Evolutionary conservation across 2,888 invertebrate species (phyloP).

Genomic region (Caenorhabditis sinica): DNA sequence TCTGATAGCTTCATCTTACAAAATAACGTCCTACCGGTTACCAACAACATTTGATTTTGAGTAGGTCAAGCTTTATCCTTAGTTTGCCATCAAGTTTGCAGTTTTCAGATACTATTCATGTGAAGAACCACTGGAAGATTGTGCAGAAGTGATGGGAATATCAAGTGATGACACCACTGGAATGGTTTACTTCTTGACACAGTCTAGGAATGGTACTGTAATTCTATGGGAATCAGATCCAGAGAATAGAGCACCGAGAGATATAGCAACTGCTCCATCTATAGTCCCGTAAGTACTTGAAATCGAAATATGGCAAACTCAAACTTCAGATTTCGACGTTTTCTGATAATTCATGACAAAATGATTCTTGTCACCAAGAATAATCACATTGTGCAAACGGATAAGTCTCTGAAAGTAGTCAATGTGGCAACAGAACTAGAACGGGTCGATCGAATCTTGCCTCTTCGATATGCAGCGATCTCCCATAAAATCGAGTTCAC

Average conservation of each 20-base stretch:
- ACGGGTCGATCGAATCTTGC: conserved; percentile 56
- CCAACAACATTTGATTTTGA: conserved; percentile 80
- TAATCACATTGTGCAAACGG: conserved; percentile 77
- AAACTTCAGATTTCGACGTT: conserved; percentile 75
- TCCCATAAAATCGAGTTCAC: conserved; percentile 65
- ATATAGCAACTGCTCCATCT: conserved; percentile 46
- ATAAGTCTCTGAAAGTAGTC: conserved; percentile 63
- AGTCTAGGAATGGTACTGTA: conserved; percentile 66
- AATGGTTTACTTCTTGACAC: conserved; percentile 65
- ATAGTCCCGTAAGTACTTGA: conserved; percentile 54
- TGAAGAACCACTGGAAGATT: conserved; percentile 71
- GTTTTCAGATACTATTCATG: conserved; percentile 76
- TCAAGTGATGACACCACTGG: conserved; percentile 75
- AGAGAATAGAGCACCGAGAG: conserved; percentile 51
- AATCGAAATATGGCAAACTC: neutral
- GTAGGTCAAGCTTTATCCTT: conserved; percentile 58
- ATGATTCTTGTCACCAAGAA: conserved; percentile 78
- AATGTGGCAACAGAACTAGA: conserved; percentile 67
- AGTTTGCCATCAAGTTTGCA: neutral
- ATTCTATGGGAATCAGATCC: conserved; percentile 67
- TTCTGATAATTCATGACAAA: conserved; percentile 75
- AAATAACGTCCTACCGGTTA: conserved; percentile 78
- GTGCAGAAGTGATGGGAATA: conserved; percentile 80
- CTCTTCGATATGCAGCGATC: conserved; percentile 51
- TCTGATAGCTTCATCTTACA: conserved; percentile 78